Conservation (phyloP, 2,888 invertebrate species). For the Clunio marinus region DNA sequence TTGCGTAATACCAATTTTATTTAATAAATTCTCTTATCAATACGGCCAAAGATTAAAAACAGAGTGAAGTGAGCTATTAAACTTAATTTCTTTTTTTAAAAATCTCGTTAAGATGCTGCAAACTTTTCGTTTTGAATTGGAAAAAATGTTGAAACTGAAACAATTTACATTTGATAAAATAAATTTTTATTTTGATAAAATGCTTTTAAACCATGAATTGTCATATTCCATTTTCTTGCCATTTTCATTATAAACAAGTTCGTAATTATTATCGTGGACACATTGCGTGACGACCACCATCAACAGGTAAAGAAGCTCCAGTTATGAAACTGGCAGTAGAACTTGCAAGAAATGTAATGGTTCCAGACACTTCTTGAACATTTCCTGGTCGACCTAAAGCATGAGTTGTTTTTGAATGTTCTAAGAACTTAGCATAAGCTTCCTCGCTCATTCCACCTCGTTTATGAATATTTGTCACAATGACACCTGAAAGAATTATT, state of each 20-base stretch:
- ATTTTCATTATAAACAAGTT: background rate
- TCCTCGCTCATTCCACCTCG: conserved; percentile 79
- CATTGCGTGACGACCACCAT: conserved; percentile 92
- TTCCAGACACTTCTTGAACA: conserved; percentile 79
- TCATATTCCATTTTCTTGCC: no score
- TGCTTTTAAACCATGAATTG: no score
- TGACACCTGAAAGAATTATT: conserved; percentile 49
- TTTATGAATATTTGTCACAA: conserved; percentile 61
- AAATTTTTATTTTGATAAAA: no score
- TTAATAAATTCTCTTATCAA: background rate
- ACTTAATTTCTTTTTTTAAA: background rate
- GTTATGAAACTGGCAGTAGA: conserved; percentile 85
- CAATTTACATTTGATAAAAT: background rate
- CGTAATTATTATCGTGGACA: conserved; percentile 69
- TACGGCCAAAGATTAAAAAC: background rate
- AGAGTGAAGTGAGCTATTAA: background rate
- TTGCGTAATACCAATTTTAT: conserved; percentile 42
- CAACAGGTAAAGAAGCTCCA: conserved; percentile 82
- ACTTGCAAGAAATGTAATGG: conserved; percentile 89
- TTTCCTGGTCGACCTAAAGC: conserved; percentile 83
- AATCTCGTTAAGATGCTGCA: background rate
- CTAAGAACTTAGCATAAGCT: conserved; percentile 77
- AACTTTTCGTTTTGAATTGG: background rate
- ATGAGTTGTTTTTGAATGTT: conserved; percentile 81
- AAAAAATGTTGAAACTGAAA: background rate